Conservation (phyloP, 2,797 vertebrate species). For the Ceyx erithaca region DNA sequence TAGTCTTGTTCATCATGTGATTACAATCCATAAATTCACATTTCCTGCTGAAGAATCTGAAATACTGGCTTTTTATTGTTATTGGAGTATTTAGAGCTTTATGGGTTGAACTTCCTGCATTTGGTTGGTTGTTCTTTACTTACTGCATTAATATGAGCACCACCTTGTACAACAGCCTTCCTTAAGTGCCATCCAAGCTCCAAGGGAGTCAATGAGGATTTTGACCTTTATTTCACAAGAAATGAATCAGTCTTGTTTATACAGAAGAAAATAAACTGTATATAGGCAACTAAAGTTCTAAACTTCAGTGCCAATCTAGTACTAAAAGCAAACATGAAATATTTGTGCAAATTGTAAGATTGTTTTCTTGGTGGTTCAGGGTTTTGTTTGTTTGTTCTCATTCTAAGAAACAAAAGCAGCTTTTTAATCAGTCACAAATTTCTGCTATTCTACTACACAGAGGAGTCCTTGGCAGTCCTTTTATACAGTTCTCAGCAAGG, state of each 20-base stretch:
- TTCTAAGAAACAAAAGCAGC: background rate
- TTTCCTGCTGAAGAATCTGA: background rate
- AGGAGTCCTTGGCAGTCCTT: background rate
- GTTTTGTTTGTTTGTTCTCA: background rate
- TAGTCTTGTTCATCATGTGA: background rate
- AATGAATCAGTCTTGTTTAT: background rate
- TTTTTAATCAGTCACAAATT: background rate
- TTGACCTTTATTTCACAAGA: constrained; percentile 24
- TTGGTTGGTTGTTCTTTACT: background rate
- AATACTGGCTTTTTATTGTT: background rate
- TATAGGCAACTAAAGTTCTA: background rate
- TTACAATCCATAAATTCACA: background rate
- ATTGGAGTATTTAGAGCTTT: background rate
- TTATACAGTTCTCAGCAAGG: background rate
- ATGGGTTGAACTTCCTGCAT: background rate
- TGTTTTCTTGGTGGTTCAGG: background rate
- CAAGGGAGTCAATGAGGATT: background rate
- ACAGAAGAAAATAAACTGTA: background rate
- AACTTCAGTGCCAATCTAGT: background rate
- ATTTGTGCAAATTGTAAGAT: background rate
- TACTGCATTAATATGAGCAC: background rate
- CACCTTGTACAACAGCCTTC: background rate
- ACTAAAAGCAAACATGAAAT: background rate
- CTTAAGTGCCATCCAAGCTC: background rate
- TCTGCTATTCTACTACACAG: background rate